phyloP scores from a whole-genome alignment of 2,888 invertebrate species.

The Elegia similella region DNA sequence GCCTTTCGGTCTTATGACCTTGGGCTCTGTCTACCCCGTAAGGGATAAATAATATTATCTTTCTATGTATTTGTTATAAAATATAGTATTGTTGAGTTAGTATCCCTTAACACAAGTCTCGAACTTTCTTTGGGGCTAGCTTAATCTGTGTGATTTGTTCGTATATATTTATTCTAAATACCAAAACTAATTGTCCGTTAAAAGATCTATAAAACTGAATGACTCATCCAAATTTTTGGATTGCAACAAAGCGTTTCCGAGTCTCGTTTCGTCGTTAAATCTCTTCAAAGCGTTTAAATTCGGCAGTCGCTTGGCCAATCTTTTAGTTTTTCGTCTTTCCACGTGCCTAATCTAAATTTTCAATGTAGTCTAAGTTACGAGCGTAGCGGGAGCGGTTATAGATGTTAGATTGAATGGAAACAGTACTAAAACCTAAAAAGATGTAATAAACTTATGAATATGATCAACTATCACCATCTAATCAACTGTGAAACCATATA shows the following conservation, averaged over 20 bases:
- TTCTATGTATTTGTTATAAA: too few relatives aligned
- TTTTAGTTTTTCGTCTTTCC: conserved; percentile 12
- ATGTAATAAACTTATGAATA: too few relatives aligned
- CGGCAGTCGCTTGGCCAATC: conserved; percentile 4
- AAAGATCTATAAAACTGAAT: background rate
- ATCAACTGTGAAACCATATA: too few relatives aligned
- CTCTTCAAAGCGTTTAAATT: conserved; percentile 14
- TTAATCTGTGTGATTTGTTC: too few relatives aligned
- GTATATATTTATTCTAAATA: too few relatives aligned
- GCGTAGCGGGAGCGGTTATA: background rate
- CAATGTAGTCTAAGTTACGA: background rate
- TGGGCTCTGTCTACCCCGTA: too few relatives aligned
- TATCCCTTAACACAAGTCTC: too few relatives aligned
- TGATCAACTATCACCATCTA: too few relatives aligned
- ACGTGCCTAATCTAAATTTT: background rate
- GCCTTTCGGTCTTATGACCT: too few relatives aligned
- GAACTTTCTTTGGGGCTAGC: too few relatives aligned
- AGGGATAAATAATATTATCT: too few relatives aligned
- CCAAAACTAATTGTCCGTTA: background rate
- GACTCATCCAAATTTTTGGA: background rate
- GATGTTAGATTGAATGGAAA: background rate
- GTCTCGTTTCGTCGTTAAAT: conserved; percentile 1
- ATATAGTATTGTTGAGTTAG: too few relatives aligned
- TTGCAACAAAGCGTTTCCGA: background rate
- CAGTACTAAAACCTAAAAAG: background rate